Evolutionary conservation across 30 jellyfish, hydroid and myxozoan genomes (phyloP), one percentile per base, ranked within the genome.

Genomic region (Pseudorhiza aurosa): DNA sequence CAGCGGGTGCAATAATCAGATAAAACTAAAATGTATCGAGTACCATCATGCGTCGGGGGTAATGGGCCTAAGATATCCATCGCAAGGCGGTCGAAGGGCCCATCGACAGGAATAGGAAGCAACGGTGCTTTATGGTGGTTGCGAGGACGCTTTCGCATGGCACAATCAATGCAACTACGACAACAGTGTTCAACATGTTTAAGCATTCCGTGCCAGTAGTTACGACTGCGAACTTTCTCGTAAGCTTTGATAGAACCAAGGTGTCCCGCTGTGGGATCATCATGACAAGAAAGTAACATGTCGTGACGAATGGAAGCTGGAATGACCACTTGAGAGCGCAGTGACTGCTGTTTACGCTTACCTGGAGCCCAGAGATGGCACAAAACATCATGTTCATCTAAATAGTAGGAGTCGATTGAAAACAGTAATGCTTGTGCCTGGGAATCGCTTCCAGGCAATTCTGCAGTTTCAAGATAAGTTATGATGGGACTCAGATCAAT

Each of bases 311-410:
- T 6, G 1, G 72, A 59, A 14, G 72, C 73, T 6, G 90, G 90
- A 58, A 77, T 62, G 8, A 77, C 90, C 19, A 77, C 72, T 62
- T 77, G 82, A 25, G 57, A 27, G 56, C 50, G 37, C 31, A 81
- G 8, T 9, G 72, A 37, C 50, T 24, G 65, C 17, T 5, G 45
- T 12, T 43, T 36, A 10, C 77, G 87, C 15, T 74, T 74, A 2
- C 87, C 65, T 1, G 87, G 87, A 8, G 44, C 32, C 87, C 87
- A 74, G 42, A 74, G 76, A 74, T 74, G 87, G 31, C 85, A 72
- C 14, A 50, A 51, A 35, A 80, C 65, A 1, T 85, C 91, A 62
- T 46, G 27, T 26, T 63, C 73, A 32, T 77, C 90, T 11, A 62
- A 39, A 46, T 62, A 58, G 17, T 36, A 77, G 6, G 50, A 60